Evolutionary conservation across 2,888 invertebrate genomes (phyloP).

Genomic region (Atrina japonica): DNA sequence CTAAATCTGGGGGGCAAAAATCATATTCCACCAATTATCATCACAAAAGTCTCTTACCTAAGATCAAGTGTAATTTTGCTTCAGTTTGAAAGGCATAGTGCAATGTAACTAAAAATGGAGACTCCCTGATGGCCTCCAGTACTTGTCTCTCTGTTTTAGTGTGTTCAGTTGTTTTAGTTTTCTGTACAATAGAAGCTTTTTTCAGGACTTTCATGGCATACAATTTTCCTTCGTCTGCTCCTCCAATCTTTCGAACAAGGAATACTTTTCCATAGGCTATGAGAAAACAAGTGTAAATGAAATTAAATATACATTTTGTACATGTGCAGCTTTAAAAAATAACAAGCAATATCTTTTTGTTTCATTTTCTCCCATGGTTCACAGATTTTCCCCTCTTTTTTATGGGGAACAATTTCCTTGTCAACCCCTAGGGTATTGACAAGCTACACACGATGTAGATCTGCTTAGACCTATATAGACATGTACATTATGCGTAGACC

Average conservation of each 20-base stretch:
- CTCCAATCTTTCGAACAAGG: conserved; percentile 94
- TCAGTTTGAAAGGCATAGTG: conserved; percentile 99
- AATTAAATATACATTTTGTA: background rate
- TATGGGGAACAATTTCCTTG: no score
- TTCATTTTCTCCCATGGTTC: no score
- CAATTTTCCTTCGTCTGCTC: conserved; percentile 90
- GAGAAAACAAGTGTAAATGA: conserved; percentile 19
- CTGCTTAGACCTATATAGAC: no score
- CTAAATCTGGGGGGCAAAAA: no score
- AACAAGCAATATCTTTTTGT: no score
- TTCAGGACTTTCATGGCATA: conserved; percentile 99
- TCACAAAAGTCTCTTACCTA: no score
- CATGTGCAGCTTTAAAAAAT: no score
- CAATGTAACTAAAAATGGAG: conserved; percentile 97
- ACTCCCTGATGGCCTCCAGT: conserved; percentile 95
- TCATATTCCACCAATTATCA: no score
- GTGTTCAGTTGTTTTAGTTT: conserved; percentile 86
- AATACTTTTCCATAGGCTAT: conserved; percentile 88
- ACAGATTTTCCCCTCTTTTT: no score
- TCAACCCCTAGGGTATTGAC: no score
- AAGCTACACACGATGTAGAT: no score
- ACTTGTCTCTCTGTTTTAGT: conserved; percentile 98
- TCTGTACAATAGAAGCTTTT: conserved; percentile 95
- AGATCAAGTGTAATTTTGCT: conserved; percentile 96
- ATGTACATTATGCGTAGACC: no score